Conservation (phyloP, 2,888 invertebrate genomes). For the Drosophila sordidula region DNA sequence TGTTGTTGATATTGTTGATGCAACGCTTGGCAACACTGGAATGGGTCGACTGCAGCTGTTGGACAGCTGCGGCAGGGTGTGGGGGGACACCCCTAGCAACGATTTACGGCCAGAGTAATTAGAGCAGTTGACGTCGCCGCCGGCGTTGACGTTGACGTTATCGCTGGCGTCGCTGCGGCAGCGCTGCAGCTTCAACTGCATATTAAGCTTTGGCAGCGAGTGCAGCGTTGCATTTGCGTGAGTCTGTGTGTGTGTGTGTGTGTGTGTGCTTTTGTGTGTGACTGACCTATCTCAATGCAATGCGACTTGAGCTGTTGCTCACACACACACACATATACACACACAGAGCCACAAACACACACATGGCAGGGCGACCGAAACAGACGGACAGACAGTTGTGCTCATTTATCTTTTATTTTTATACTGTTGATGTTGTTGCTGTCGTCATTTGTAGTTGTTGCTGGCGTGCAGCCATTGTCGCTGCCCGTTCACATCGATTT, state of each 20-base stretch:
- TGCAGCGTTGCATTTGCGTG: constrained; percentile 65
- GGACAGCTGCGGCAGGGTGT: background rate
- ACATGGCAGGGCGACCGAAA: constrained; percentile 26
- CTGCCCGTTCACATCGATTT: constrained; percentile 47
- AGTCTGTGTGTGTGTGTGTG: constrained; percentile 30
- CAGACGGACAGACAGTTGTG: constrained; percentile 50
- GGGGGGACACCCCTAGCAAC: constrained; percentile 49
- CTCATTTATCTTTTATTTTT: constrained; percentile 78
- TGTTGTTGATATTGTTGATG: constrained; percentile 46
- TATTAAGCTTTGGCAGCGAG: constrained; percentile 57
- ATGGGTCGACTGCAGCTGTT: constrained; percentile 14
- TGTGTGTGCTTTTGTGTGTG: constrained; percentile 64
- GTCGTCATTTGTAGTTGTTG: constrained; percentile 44
- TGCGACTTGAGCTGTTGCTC: constrained; percentile 72
- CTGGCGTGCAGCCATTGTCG: constrained; percentile 66
- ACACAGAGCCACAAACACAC: constrained; percentile 1
- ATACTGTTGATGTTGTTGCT: constrained; percentile 49
- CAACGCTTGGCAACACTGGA: constrained; percentile 54
- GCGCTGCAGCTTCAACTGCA: constrained; percentile 51
- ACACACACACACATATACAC: constrained; percentile 17
- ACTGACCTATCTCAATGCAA: constrained; percentile 83
- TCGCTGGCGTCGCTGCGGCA: constrained; percentile 30
- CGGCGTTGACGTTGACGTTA: constrained; percentile 22
- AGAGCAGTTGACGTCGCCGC: constrained; percentile 66
- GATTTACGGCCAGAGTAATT: constrained; percentile 67